Evolutionary conservation across 2,888 invertebrate genomes (phyloP).

Genomic region (Stenurella melanura): DNA sequence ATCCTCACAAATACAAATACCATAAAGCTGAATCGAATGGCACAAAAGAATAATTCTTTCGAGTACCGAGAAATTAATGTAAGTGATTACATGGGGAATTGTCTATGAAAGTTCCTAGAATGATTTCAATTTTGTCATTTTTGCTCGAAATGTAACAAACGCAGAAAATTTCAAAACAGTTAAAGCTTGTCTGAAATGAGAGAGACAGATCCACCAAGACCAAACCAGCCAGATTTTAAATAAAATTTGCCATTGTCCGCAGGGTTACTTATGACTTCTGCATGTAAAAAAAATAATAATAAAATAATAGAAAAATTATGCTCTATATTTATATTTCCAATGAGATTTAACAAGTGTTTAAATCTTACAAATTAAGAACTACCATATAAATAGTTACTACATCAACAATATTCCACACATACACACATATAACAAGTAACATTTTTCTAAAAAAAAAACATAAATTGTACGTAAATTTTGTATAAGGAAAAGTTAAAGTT

Average conservation of each 20-base stretch:
- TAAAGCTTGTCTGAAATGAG: neutral
- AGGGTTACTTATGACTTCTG: no score
- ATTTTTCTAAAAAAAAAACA: neutral
- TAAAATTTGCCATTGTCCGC: slow-evolving; percentile 3
- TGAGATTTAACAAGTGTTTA: neutral
- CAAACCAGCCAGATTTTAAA: neutral
- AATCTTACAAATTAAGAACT: neutral
- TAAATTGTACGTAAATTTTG: neutral
- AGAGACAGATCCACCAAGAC: neutral
- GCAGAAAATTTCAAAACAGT: neutral
- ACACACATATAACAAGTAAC: neutral
- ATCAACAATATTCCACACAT: slow-evolving; percentile 17
- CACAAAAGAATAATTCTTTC: no score
- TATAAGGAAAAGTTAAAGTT: slow-evolving; percentile 1
- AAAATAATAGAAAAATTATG: slow-evolving; percentile 12
- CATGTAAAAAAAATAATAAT: neutral
- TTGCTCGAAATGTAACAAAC: neutral
- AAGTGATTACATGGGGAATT: no score
- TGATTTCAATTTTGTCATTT: no score
- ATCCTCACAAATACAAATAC: no score
- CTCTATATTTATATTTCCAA: slow-evolving; percentile 19
- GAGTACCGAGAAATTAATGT: no score
- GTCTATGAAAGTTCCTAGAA: no score
- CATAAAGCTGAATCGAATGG: no score
- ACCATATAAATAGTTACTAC: neutral